phyloP scores from a whole-genome alignment of 2,113 vertebrate genomes.

The Perognathus longimembris region DNA sequence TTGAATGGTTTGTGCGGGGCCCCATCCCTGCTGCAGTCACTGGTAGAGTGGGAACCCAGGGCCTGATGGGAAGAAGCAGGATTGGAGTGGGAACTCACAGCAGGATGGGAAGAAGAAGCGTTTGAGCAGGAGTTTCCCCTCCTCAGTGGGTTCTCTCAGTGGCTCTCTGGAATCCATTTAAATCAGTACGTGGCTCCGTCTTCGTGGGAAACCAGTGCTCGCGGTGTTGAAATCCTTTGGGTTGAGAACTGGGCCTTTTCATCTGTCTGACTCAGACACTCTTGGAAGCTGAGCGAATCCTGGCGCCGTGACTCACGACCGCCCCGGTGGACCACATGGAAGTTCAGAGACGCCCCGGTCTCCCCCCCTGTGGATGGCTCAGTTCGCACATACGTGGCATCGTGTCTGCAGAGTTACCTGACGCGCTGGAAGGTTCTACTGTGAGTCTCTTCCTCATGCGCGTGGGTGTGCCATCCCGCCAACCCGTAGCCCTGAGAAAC shows the following conservation, averaged over 20 bases:
- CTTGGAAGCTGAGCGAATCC: neutral
- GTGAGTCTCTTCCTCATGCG: neutral
- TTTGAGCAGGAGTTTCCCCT: neutral
- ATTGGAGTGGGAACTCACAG: no score
- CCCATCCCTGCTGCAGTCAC: no score
- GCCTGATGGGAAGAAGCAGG: no score
- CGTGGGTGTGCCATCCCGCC: neutral
- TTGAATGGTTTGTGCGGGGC: no score
- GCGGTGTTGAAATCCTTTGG: neutral
- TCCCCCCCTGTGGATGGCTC: neutral
- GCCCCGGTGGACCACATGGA: neutral
- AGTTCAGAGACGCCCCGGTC: neutral
- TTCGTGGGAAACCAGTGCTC: constrained; percentile 42
- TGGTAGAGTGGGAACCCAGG: no score
- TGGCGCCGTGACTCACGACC: neutral
- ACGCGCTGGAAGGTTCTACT: neutral
- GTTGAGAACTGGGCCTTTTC: constrained; percentile 29
- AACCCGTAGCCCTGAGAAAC: neutral
- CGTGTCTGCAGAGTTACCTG: neutral
- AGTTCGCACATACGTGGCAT: neutral
- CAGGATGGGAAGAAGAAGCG: no score
- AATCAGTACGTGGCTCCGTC: neutral
- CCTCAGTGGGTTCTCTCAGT: neutral
- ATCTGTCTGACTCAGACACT: constrained; percentile 32
- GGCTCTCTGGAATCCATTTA: neutral